These are phyloP conservation scores for Heterodera schachtii DNA, from an alignment of 1,140 invertebrate species.

Conservation along the genomic window DNA sequence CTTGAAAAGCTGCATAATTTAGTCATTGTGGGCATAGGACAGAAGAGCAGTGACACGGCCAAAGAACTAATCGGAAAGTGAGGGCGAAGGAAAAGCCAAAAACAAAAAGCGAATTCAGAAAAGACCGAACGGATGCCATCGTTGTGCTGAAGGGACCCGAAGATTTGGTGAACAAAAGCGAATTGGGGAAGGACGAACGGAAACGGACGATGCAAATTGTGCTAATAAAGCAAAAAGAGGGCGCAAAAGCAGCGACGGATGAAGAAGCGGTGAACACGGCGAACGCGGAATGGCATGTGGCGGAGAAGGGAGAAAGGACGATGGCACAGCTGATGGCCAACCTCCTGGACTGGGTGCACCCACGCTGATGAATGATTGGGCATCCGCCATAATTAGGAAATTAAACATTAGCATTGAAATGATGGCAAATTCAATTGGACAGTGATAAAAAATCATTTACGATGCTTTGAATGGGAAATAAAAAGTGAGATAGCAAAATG, in stretches of 20 bases:
- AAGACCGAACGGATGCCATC: neutral
- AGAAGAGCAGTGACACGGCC: neutral
- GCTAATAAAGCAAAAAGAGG: neutral
- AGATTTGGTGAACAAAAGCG: neutral
- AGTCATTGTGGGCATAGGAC: slow-evolving; percentile 10
- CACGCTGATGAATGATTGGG: slow-evolving; percentile 17
- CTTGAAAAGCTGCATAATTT: slow-evolving; percentile 30
- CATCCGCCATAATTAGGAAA: neutral
- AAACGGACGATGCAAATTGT: neutral
- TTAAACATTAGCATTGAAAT: too few species aligned
- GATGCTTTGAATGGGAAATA: too few species aligned
- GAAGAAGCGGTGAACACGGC: neutral
- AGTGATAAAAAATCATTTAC: too few species aligned
- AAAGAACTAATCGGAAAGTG: neutral
- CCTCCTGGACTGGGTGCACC: slow-evolving; percentile 42
- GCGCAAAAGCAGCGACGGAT: neutral
- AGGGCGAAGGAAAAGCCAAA: neutral
- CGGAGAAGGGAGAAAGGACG: neutral
- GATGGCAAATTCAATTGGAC: too few species aligned
- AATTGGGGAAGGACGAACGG: slow-evolving; percentile 9
- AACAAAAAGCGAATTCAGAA: neutral
- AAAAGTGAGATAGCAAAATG: neutral
- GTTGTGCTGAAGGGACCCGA: neutral
- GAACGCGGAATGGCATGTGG: slow-evolving; percentile 7
- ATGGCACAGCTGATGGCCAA: slow-evolving; percentile 37